Evolutionary conservation across 2,888 invertebrate species (phyloP), one percentile per base, ranked within the genome.

Genomic region (Argyresthia goedartella): DNA sequence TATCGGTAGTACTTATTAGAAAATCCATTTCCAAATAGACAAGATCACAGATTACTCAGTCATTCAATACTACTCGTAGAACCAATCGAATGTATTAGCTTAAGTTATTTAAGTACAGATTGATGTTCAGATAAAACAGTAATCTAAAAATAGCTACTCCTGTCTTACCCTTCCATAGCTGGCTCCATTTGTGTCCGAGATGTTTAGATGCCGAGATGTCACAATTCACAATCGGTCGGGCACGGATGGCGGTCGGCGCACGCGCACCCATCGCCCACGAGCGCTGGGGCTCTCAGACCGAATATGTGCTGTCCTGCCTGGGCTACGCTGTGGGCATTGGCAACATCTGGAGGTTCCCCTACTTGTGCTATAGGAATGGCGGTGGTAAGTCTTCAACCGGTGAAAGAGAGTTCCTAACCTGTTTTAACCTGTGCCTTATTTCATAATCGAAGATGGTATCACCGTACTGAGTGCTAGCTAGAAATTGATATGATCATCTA

Each of bases 341-440:
- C 54, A 95, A 95, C 71, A 91, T 95, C 10, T 94, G 94, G 94
- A 88, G 95, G 57, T 95, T 95, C 76, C 95, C 95, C 0, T 95
- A 95, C 71, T 79, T 95, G 53, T 95, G 94, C 68, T 95, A 95
- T 73, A 90, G 93, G 65, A 95, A 94, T 74, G 95, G 95, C 13
- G 95, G 95, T 72, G 95, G 95, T 93, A 68, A 78, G 82, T 25
- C 25, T 4, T 25, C 2, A 25, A 75, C 8, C 49, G 25, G 1
- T 25, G 25, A n/a, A n/a, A 9, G 15, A 14, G 4, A 44, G 44
- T 44, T 4, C 44, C 6, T 44, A 14, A 1, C 3, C 4, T 13
- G 8, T 8, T 43, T 43, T n/a, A n/a, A n/a, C n/a, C 13, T 13
- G 14, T 8, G 14, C 13, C 3, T 43, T 1, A 43, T 43, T 8